These are phyloP conservation scores for Cheilosia impressa DNA, from an alignment of 2,888 invertebrate genomes.

Conservation along the genomic window DNA sequence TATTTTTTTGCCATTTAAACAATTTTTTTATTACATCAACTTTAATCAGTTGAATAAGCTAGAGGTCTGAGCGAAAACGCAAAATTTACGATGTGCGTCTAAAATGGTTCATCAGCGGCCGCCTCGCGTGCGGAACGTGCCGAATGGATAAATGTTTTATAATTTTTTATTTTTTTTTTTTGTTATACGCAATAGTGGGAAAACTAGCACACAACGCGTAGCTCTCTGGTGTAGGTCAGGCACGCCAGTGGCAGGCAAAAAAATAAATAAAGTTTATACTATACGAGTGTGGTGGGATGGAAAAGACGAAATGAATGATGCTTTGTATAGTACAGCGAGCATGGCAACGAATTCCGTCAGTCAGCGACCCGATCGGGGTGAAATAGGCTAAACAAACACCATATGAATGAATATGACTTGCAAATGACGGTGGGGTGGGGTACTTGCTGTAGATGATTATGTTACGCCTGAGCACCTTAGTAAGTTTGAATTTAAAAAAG, in stretches of 20 bases:
- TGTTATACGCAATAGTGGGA: constrained; percentile 37
- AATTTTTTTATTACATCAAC: constrained; percentile 48
- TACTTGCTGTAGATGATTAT: constrained; percentile 3
- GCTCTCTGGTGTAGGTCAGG: constrained; percentile 70
- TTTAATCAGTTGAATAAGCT: constrained; percentile 40
- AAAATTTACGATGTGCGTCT: constrained; percentile 39
- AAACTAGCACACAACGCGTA: constrained; percentile 63
- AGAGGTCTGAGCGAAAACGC: constrained; percentile 4
- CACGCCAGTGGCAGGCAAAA: constrained; percentile 58
- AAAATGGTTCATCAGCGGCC: constrained; percentile 26
- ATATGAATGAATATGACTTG: constrained; percentile 6
- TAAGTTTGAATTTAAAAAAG: constrained; percentile 38
- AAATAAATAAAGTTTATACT: background rate
- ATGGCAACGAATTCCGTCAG: constrained; percentile 57
- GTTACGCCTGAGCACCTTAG: constrained; percentile 44
- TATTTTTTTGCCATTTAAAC: background rate
- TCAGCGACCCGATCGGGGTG: constrained; percentile 48
- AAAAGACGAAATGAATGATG: constrained; percentile 42
- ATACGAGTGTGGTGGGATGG: background rate
- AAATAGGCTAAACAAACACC: constrained; percentile 61
- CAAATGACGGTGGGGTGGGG: too few species aligned
- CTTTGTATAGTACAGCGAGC: constrained; percentile 46
- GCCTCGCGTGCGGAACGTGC: constrained; percentile 60
- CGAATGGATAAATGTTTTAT: constrained; percentile 43
- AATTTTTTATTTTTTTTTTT: constrained; percentile 20